Percentiles rank a stretch among this genome's conserved stretches.
These are phyloP conservation scores for Heliconius hewitsoni DNA, from an alignment of 1,140 invertebrate genomes.

Conservation along the genomic window DNA sequence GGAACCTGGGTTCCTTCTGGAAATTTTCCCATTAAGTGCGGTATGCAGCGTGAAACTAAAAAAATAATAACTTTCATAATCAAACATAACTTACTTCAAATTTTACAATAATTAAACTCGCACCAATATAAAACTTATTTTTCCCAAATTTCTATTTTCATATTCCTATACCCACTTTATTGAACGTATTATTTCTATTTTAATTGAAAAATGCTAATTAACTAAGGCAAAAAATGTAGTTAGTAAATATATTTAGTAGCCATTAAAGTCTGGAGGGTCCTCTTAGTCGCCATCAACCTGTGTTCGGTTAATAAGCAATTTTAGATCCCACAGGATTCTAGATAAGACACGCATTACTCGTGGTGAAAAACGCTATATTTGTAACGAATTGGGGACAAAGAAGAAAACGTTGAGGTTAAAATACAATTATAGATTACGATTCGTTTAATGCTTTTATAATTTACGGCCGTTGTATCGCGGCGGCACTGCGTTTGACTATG, in stretches of 20 bases:
- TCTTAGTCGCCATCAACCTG: conserved; percentile 33
- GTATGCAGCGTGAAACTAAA: too few relatives aligned
- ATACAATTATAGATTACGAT: neutral
- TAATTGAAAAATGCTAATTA: neutral
- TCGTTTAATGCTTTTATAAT: neutral
- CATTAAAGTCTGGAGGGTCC: conserved; percentile 32
- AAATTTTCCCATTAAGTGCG: too few relatives aligned
- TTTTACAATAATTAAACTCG: too few relatives aligned
- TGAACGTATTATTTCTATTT: neutral
- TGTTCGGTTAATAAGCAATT: conserved; percentile 53
- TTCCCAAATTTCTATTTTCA: too few relatives aligned
- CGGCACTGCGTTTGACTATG: too few relatives aligned
- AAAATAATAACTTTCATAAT: too few relatives aligned
- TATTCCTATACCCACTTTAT: neutral
- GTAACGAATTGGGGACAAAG: neutral
- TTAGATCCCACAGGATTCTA: conserved; percentile 41
- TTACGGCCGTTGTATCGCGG: neutral
- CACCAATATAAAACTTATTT: too few relatives aligned
- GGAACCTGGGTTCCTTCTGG: too few relatives aligned
- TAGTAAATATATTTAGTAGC: conserved; percentile 36
- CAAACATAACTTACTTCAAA: too few relatives aligned
- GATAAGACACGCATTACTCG: conserved; percentile 46
- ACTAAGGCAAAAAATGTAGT: conserved; percentile 19
- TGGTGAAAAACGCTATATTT: conserved; percentile 22
- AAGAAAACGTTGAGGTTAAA: neutral